A percentile compares a stretch with the other conserved stretches of the same genome.
Conservation (phyloP, 2,797 vertebrate species). For the Ctenosaura bakeri region DNA sequence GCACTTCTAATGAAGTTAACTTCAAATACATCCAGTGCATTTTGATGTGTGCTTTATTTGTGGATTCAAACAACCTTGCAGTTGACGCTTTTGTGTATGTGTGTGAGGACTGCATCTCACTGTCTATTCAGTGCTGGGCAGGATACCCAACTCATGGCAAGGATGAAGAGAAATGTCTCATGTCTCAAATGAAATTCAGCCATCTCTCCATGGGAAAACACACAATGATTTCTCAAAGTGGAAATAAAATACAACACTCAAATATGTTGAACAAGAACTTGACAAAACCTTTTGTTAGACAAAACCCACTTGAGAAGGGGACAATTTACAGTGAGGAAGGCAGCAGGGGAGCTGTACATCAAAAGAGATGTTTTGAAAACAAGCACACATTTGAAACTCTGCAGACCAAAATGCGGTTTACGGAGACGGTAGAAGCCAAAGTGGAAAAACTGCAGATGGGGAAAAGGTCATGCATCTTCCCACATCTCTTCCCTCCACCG, state of each 20-base stretch:
- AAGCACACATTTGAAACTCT: not conserved
- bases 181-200: not conserved
- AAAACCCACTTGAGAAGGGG: not conserved
- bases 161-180: not conserved
- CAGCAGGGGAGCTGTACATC: not conserved
- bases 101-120: not conserved
- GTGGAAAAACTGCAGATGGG: not conserved
- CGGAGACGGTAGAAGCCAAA: not conserved
- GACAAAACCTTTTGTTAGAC: not conserved
- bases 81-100: not conserved
- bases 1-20: constrained; percentile 11
- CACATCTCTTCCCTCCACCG: no score
- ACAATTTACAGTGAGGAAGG: not conserved
- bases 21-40: constrained; percentile 7
- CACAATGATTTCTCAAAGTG: not conserved
- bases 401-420: not conserved
- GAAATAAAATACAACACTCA: not conserved
- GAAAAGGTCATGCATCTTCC: not conserved
- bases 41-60: constrained; percentile 16
- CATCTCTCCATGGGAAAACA: not conserved
- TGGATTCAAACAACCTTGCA: not conserved
- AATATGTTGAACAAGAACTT: not conserved
- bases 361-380: not conserved
- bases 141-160: not conserved
- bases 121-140: not conserved